These are phyloP conservation scores for Aleiodes leptofemur DNA, from an alignment of 2,888 invertebrate species.

Conservation along the genomic window DNA sequence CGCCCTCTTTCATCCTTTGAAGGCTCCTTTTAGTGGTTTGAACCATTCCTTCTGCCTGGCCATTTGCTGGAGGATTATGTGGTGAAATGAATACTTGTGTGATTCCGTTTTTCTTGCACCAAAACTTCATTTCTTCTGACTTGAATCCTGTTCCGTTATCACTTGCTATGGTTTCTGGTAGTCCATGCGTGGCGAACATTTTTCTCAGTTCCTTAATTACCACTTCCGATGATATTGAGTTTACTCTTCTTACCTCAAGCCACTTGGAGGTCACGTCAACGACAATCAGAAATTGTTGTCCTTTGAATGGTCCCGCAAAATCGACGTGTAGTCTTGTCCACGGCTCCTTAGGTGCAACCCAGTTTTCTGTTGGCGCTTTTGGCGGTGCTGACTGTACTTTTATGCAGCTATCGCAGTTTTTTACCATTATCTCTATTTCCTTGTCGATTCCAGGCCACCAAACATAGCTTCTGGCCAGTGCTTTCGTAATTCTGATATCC, in stretches of 20 bases:
- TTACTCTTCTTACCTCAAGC: conserved; percentile 53
- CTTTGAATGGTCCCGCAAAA: conserved; percentile 56
- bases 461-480: conserved; percentile 34
- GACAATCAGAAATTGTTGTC: conserved; percentile 53
- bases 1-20: conserved; percentile 30
- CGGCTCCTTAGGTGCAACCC: conserved; percentile 49
- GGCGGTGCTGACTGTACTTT: conserved; percentile 40
- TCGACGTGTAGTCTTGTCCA: conserved; percentile 54
- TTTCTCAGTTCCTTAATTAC: conserved; percentile 51
- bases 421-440: conserved; percentile 45
- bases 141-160: conserved; percentile 61
- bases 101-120: conserved; percentile 54
- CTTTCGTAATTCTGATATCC: conserved; percentile 41
- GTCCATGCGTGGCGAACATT: conserved; percentile 54
- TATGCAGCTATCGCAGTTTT: conserved; percentile 45
- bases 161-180: conserved; percentile 57
- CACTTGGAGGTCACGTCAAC: conserved; percentile 58
- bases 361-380: conserved; percentile 44
- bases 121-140: conserved; percentile 57
- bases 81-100: conserved; percentile 37
- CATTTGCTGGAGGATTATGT: conserved; percentile 36
- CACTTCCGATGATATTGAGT: conserved; percentile 46
- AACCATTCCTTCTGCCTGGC: conserved; percentile 40
- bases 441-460: conserved; percentile 46
- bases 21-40: conserved; percentile 34